Conservation (phyloP, 2,797 vertebrate genomes). For the Buphagus erythrorhynchus region DNA sequence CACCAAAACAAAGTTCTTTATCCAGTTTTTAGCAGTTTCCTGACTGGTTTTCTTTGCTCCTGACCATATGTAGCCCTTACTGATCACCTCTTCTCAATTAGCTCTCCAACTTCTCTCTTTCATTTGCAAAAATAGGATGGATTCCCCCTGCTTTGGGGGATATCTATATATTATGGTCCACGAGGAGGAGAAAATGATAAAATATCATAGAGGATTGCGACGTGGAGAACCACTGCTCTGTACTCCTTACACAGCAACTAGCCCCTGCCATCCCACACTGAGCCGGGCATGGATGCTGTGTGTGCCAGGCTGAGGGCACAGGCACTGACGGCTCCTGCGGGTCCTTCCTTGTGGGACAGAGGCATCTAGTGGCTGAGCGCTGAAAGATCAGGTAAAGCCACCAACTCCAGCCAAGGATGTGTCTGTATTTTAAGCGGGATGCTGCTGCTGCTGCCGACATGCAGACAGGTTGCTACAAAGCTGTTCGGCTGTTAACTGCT, state of each 20-base stretch:
- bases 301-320: not conserved
- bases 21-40: not conserved
- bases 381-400: not conserved
- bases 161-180: fast-evolving
- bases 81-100: not conserved
- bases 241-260: not conserved
- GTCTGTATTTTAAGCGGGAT: fast-evolving
- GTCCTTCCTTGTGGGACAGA: not conserved
- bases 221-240: not conserved
- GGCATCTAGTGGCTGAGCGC: slow-evolving; percentile 23
- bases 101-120: not conserved
- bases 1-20: not conserved
- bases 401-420: fast-evolving
- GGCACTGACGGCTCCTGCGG: not conserved
- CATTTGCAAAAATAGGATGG: not conserved
- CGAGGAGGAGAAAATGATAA: not conserved
- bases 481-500: not conserved
- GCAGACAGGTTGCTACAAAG: not conserved
- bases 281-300: fast-evolving
- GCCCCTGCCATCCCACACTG: fast-evolving
- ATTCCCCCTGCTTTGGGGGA: not conserved
- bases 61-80: not conserved
- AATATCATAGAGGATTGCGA: not conserved
- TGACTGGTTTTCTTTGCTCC: not conserved
- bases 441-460: not conserved